Evolutionary conservation across 2,797 vertebrate genomes (phyloP), one percentile per base, ranked within the genome.

Genomic region (Acanthurus lineatus): DNA sequence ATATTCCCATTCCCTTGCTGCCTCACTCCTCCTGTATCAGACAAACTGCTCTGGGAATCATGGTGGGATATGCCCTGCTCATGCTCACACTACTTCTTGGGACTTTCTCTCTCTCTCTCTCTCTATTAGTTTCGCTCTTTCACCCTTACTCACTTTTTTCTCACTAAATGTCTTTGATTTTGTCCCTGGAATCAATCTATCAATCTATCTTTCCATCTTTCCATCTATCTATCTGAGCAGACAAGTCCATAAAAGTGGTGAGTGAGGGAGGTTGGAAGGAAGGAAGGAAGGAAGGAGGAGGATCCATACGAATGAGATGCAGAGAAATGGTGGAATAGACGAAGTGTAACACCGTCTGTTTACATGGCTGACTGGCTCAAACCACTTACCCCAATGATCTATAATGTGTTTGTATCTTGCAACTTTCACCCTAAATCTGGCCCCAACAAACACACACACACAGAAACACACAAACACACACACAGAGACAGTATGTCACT

Each of bases 1-100:
- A 94, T 93, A 91, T 93, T 93, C 90, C 91, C 85, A 93, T 93
- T 92, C 89, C 91, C 85, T 81, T 85, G 87, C 89, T 45, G 77
- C 86, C 88, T 86, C 86, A 78, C 84, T 91, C 88, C 73, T 77
- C 51, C 53, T 25, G 73, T 69, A 84, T 88, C 89, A 92, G 81
- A 90, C 88, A 57, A 88, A 92, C 85, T 81, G 85, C 85, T 75
- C 60, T 42, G 68, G 89, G 90, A 92, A 86, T 92, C 86, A 82
- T 60, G 54, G 52, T 44, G 62, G 82, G 85, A 84, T 79, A 79
- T 78, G 60, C 62, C 81, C 53, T 35, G 48, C 51, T 82, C 81
- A 40, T 45, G 60, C 78, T 79, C 54, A 73, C 63, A 60, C 45
- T 47, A 60, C 49, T 69, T 79, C 75, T 64, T 28, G 12, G 44